These are phyloP conservation scores for Podarcis cretensis DNA, from an alignment of 2,113 vertebrate species.

Conservation along the genomic window DNA sequence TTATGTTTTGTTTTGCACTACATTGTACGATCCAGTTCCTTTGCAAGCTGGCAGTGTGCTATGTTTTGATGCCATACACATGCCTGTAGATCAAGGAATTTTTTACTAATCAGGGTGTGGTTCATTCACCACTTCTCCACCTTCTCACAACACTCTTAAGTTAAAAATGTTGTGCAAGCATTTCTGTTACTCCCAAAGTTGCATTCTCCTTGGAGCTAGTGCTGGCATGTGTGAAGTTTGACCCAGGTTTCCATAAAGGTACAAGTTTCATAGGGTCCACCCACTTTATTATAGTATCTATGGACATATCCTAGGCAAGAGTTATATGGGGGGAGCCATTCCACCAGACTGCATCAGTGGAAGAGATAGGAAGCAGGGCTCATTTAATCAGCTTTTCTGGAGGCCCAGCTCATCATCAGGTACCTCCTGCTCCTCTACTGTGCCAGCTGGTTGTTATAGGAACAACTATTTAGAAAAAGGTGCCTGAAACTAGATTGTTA, in stretches of 20 bases:
- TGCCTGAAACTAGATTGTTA: too few species aligned
- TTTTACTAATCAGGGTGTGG: slow-evolving; percentile 44
- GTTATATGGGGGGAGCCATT: too few species aligned
- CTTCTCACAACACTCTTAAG: slow-evolving; percentile 68
- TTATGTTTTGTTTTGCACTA: too few species aligned
- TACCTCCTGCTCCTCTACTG: too few species aligned
- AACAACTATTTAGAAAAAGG: too few species aligned
- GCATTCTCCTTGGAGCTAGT: slow-evolving; percentile 76
- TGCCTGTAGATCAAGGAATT: slow-evolving; percentile 76
- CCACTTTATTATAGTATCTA: slow-evolving; percentile 80
- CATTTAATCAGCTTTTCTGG: too few species aligned
- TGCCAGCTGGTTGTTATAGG: too few species aligned
- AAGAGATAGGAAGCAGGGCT: too few species aligned
- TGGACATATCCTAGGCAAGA: slow-evolving; percentile 70
- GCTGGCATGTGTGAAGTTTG: slow-evolving; percentile 82
- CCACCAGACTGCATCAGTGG: too few species aligned
- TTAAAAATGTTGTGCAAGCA: slow-evolving; percentile 71
- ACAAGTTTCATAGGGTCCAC: slow-evolving; percentile 77
- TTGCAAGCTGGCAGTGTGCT: slow-evolving; percentile 26
- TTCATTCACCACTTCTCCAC: slow-evolving; percentile 74
- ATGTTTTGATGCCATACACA: slow-evolving; percentile 72
- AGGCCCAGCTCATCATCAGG: too few species aligned
- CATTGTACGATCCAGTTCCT: slow-evolving; percentile 11
- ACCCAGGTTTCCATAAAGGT: slow-evolving; percentile 72
- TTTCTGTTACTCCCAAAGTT: slow-evolving; percentile 76